Conservation (phyloP, 2,888 invertebrate genomes). For the Nymphalis c-album region DNA sequence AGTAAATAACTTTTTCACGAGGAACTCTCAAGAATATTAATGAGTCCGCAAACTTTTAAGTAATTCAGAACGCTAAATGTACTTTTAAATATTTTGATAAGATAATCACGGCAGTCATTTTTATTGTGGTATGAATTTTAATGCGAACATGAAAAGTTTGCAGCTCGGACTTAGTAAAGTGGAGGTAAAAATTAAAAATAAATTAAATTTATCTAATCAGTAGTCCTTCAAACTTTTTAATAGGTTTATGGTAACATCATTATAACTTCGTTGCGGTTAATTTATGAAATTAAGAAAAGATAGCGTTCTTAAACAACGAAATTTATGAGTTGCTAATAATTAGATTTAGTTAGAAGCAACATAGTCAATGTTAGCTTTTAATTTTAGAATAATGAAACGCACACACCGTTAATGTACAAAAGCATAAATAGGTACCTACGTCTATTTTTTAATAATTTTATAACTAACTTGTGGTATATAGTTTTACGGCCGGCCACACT, state of each 20-base stretch:
- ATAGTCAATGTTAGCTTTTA: too few relatives aligned
- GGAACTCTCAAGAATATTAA: constrained; percentile 54
- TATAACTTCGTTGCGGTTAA: constrained; percentile 9
- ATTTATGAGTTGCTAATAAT: background rate
- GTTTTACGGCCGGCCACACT: too few relatives aligned
- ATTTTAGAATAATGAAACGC: too few relatives aligned
- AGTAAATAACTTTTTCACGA: constrained; percentile 28
- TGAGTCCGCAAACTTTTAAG: constrained; percentile 68
- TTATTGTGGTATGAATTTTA: constrained; percentile 44
- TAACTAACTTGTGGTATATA: too few relatives aligned
- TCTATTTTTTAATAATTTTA: too few relatives aligned
- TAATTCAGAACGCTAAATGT: constrained; percentile 58
- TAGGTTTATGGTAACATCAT: constrained; percentile 8
- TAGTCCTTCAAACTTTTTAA: constrained; percentile 2
- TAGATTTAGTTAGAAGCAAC: background rate
- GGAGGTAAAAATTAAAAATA: constrained; percentile 18
- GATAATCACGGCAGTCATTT: constrained; percentile 51
- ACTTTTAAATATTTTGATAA: constrained; percentile 57
- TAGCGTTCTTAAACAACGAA: background rate
- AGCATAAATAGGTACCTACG: too few relatives aligned
- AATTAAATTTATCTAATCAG: constrained; percentile 21
- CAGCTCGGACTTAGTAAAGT: background rate
- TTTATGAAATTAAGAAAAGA: constrained; percentile 7
- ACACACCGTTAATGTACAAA: too few relatives aligned
- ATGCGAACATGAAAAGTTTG: constrained; percentile 25